These are phyloP conservation scores for Pao palembangensis DNA, from an alignment of 2,113 vertebrate species.

Conservation along the genomic window DNA sequence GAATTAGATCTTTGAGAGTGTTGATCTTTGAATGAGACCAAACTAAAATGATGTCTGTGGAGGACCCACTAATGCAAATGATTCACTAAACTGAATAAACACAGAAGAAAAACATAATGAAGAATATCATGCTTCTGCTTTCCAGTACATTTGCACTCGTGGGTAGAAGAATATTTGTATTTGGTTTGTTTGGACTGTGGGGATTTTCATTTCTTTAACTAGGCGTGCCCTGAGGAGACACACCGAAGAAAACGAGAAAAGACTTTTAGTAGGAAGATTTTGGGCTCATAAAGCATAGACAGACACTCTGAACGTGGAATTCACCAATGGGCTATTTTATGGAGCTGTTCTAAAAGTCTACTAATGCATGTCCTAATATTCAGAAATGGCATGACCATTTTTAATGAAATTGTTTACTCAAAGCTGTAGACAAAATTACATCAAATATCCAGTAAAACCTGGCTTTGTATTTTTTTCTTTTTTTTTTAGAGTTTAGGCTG, in stretches of 20 bases:
- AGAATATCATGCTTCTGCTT: conserved; percentile 23
- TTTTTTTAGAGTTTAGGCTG: no score
- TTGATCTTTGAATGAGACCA: conserved; percentile 11
- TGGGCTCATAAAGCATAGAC: background rate
- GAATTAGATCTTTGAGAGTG: background rate
- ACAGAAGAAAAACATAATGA: conserved; percentile 18
- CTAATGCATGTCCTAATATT: background rate
- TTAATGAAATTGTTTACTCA: conserved; percentile 3
- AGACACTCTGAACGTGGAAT: conserved; percentile 5
- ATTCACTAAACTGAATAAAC: conserved; percentile 19
- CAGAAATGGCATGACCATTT: background rate
- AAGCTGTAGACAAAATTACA: conserved; percentile 6
- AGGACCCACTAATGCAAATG: conserved; percentile 25
- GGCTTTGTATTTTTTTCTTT: no score
- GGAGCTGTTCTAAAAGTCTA: background rate
- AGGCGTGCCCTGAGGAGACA: conserved; percentile 8
- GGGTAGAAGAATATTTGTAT: conserved; percentile 28
- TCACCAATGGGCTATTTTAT: background rate
- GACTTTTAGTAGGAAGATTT: conserved; percentile 21
- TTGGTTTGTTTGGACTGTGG: conserved; percentile 20
- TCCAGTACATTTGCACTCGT: conserved; percentile 10
- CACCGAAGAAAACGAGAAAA: background rate
- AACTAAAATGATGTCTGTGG: conserved; percentile 12
- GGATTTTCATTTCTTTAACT: conserved; percentile 16
- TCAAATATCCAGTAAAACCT: background rate